Evolutionary conservation across 2,888 invertebrate genomes (phyloP).

Genomic region (Trimorus sp.): DNA sequence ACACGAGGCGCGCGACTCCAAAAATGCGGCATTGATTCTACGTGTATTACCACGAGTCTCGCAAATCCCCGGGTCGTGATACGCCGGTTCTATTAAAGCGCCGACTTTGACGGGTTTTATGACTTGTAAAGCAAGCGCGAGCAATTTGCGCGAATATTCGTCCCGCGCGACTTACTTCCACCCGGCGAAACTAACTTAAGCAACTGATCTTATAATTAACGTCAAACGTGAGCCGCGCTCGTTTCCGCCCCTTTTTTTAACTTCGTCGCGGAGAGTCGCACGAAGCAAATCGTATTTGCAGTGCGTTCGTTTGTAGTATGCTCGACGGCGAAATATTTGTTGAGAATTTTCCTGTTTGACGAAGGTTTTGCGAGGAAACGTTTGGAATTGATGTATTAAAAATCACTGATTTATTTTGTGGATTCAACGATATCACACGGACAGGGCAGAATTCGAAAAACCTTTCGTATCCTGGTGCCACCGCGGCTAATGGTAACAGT

Average conservation of each 20-base stretch:
- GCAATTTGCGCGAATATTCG: constrained; percentile 22
- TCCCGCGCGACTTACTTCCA: constrained; percentile 1
- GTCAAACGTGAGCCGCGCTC: constrained; percentile 1
- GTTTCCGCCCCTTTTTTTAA: not conserved
- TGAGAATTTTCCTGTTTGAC: no score
- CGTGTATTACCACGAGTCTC: constrained; percentile 27
- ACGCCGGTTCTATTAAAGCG: constrained; percentile 32
- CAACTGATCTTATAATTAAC: constrained; percentile 32
- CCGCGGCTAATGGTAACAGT: no score
- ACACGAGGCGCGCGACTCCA: constrained; percentile 12
- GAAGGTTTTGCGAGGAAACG: no score
- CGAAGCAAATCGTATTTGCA: not conserved
- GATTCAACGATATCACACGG: no score
- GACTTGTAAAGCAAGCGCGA: constrained; percentile 28
- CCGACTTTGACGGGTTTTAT: constrained; percentile 27
- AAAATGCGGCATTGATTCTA: constrained; percentile 52
- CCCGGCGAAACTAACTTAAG: constrained; percentile 24
- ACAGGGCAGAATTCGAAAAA: no score
- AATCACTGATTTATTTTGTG: no score
- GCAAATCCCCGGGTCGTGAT: constrained; percentile 24
- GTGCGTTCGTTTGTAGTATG: constrained; percentile 2
- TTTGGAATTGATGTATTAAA: no score
- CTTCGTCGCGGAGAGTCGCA: constrained; percentile 13
- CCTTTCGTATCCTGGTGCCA: no score
- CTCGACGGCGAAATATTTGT: not conserved